Conservation (phyloP, 2,797 vertebrate genomes). For the Tenualosa thibaudeaui region DNA sequence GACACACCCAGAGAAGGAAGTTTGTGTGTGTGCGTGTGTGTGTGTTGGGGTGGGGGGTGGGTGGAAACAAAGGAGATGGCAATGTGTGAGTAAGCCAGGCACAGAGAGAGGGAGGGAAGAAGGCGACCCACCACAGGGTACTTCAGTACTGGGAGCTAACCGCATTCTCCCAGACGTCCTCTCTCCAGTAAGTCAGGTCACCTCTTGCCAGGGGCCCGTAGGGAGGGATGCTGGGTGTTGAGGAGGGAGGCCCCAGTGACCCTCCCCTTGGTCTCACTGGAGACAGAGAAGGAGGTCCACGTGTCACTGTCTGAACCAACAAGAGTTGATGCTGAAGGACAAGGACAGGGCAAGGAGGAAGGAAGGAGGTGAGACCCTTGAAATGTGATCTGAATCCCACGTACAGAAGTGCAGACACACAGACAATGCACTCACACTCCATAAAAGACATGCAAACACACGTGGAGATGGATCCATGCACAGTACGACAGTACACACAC, state of each 20-base stretch:
- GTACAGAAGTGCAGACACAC: neutral
- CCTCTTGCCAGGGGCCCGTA: slow-evolving; percentile 53
- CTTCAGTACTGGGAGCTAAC: slow-evolving; percentile 49
- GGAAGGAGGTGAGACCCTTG: slow-evolving; percentile 40
- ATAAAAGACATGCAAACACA: slow-evolving; percentile 2
- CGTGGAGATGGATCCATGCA: neutral
- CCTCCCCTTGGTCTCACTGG: neutral
- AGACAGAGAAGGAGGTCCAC: neutral
- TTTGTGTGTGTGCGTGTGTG: neutral
- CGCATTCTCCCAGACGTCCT: slow-evolving; percentile 59
- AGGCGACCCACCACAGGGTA: slow-evolving; percentile 65
- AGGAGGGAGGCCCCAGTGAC: neutral
- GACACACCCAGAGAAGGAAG: neutral
- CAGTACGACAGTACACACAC: no score
- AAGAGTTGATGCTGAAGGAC: neutral
- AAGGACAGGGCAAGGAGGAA: neutral
- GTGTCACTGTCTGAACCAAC: neutral
- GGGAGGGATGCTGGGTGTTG: neutral
- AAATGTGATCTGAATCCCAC: slow-evolving; percentile 30
- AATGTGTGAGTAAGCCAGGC: neutral
- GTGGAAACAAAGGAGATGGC: neutral
- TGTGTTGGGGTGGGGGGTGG: neutral
- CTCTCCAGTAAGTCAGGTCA: slow-evolving; percentile 68
- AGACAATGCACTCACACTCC: slow-evolving; percentile 7
- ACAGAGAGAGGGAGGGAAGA: slow-evolving; percentile 26